Base-by-base conservation (phyloP, 2,888 invertebrate species). In the Bombyx huttoni region DNA sequence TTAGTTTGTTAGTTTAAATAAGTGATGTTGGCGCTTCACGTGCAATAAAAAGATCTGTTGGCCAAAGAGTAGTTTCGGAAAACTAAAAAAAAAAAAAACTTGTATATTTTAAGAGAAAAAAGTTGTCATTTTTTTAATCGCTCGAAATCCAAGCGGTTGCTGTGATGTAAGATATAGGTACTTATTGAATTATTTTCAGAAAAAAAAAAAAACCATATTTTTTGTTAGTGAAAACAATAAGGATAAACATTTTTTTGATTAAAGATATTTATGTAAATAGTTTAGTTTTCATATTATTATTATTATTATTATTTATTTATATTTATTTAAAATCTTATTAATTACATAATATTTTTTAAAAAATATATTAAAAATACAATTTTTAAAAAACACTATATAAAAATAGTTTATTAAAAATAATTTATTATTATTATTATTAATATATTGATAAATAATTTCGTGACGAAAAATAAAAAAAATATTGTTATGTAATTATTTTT, bases 101-200 rank as follows among this genome's bases (percentile, higher is more conserved):
- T 68, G 60, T 62, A 64, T 61, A 58, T 65, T 58, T 67, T 63
- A 68, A 65, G 35, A 35, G 24, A 24, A 24, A 59, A 56, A 56
- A 58, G 58, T 57, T 59, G 60, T 61, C 61, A 59, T 59, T 49
- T 68, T 65, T 60, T 54, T 46, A 72, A 83, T 85, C 82, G 81
- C 83, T 81, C 63, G 77, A 79, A 83, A 84, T 84, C 86, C 87
- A 81, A 81, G 83, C 85, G 70, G 74, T 76, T 72, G 86, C 86
- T 87, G 87, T 87, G 87, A 87, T 87, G 82, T 86, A 83, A 82
- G 76, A 77, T 85, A 81, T 69, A 40, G 40, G 40, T 40, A 40
- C 24, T 24, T 24, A 24, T 3, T 24, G 24, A 24, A 40, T 40
- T 40, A 40, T 40, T 40, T 40, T 40, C n/a, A n/a, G 40, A 40